A percentile compares a stretch with the other conserved stretches of the same genome.
Evolutionary conservation across 2,113 vertebrate species (phyloP).

Genomic region (Cygnus atratus): DNA sequence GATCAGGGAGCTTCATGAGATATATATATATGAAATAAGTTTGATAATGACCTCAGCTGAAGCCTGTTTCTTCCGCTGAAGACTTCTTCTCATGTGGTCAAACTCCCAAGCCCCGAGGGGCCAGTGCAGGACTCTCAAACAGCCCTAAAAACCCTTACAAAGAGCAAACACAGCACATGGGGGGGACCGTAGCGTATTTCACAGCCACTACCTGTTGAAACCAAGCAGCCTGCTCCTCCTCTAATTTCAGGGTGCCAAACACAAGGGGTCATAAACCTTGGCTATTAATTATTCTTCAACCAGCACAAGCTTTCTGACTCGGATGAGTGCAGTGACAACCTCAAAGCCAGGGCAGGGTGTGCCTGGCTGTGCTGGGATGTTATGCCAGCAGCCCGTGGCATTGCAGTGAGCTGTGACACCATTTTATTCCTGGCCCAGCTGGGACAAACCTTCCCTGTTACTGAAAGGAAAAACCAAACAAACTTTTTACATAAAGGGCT

Average conservation of each 20-base stretch:
- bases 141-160: neutral
- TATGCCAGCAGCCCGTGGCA: neutral
- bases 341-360: neutral
- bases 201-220: neutral
- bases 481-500: neutral
- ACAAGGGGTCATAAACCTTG: neutral
- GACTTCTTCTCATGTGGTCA: accelerated
- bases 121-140: neutral
- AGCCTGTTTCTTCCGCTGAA: neutral
- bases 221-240: neutral
- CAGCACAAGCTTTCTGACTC: neutral
- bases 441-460: neutral
- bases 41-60: neutral
- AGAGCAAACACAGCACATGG: accelerated
- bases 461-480: neutral
- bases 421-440: neutral
- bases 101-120: neutral
- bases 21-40: no score
- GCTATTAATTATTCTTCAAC: neutral
- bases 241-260: neutral
- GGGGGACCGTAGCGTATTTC: neutral
- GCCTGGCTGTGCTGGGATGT: neutral
- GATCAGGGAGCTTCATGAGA: accelerated
- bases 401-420: neutral
- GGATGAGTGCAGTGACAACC: accelerated